Percentiles rank a stretch among this genome's conserved stretches.
phyloP scores from a whole-genome alignment of 2,113 vertebrate species.

The Megatriorchis doriae region DNA sequence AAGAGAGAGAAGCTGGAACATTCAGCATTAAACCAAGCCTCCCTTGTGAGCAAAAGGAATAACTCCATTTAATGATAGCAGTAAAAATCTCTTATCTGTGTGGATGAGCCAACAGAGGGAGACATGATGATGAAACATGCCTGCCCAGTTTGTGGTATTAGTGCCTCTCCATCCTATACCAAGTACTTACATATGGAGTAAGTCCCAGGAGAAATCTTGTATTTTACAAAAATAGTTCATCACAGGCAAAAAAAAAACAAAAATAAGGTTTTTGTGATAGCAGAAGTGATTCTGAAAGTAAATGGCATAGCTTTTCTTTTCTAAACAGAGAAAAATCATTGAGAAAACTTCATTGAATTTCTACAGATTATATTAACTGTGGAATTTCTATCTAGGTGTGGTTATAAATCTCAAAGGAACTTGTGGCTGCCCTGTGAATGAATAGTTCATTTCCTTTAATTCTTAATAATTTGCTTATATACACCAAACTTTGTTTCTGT shows the following conservation, averaged over 20 bases:
- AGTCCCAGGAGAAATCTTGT: neutral
- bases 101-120: neutral
- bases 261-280: neutral
- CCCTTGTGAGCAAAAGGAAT: neutral
- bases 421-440: neutral
- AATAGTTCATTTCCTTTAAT: constrained; percentile 1
- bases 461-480: neutral
- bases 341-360: neutral
- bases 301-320: neutral
- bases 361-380: neutral
- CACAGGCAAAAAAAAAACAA: neutral
- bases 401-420: neutral
- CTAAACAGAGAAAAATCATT: neutral
- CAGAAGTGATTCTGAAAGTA: neutral
- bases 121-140: neutral
- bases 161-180: neutral
- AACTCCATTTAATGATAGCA: neutral
- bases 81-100: neutral
- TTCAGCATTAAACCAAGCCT: neutral
- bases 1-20: neutral
- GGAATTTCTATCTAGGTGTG: neutral
- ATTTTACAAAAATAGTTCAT: neutral
- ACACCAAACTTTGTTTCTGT: neutral
- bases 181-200: neutral
- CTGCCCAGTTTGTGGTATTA: neutral